Conservation (phyloP, 2,113 vertebrate genomes). For the Corapipo altera region DNA sequence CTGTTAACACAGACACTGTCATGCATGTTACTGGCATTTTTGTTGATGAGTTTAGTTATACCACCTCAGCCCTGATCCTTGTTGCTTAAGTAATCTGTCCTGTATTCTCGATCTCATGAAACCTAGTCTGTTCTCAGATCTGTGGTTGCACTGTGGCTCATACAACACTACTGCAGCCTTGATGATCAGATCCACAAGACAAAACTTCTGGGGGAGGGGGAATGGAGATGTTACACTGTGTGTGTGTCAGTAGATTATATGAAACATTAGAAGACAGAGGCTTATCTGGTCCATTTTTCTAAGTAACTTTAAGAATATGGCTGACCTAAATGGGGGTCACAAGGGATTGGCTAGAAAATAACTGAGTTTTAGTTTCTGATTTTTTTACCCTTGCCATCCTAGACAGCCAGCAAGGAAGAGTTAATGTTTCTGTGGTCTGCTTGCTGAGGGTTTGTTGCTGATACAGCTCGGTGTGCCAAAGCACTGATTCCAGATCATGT, state of each 20-base stretch:
- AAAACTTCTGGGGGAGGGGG: neutral
- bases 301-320: neutral
- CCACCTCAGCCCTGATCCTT: neutral
- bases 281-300: neutral
- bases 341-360: neutral
- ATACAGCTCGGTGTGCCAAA: neutral
- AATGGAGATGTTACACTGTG: neutral
- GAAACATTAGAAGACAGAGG: neutral
- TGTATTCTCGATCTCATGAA: neutral
- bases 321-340: neutral
- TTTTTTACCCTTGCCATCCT: neutral
- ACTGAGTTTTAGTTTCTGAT: neutral
- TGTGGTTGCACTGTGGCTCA: neutral
- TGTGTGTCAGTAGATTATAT: neutral
- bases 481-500: neutral
- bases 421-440: neutral
- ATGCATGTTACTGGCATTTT: neutral
- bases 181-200: neutral
- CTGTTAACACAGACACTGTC: neutral
- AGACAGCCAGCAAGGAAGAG: neutral
- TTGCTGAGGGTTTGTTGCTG: neutral
- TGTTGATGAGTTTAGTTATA: neutral
- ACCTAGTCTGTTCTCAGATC: neutral
- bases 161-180: neutral
- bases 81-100: neutral